Conservation (phyloP, 2,113 vertebrate species). For the Puffinus mauretanicus region DNA sequence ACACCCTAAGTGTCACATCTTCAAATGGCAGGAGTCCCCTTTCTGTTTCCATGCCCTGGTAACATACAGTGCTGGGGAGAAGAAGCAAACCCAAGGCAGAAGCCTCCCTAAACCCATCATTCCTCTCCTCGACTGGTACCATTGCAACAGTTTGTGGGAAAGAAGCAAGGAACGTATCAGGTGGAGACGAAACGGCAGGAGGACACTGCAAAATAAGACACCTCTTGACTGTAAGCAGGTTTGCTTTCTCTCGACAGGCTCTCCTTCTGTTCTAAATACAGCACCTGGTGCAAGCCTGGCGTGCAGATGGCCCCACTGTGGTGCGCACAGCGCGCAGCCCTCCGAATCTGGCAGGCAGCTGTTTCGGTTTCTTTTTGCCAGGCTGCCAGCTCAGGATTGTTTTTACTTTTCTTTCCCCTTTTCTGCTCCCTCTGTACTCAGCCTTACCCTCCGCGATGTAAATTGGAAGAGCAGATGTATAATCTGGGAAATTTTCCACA, state of each 20-base stretch:
- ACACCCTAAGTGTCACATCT: neutral
- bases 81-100: neutral
- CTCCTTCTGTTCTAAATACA: neutral
- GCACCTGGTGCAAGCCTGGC: slow-evolving; percentile 39
- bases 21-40: neutral
- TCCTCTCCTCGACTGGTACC: neutral
- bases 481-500: slow-evolving; percentile 67
- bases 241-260: neutral
- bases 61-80: neutral
- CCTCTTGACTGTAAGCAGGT: neutral
- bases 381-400: neutral
- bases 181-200: neutral
- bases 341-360: slow-evolving; percentile 51
- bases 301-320: slow-evolving; percentile 8
- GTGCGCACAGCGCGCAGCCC: neutral
- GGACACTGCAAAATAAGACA: neutral
- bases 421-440: slow-evolving; percentile 39
- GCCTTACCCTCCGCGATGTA: neutral
- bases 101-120: neutral
- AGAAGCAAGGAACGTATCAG: neutral
- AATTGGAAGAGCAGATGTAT: slow-evolving; percentile 68
- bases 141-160: neutral
- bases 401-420: slow-evolving; percentile 30
- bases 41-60: neutral
- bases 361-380: slow-evolving; percentile 44